These are phyloP conservation scores for Lampris incognitus DNA, from an alignment of 2,113 vertebrate species.

Conservation along the genomic window DNA sequence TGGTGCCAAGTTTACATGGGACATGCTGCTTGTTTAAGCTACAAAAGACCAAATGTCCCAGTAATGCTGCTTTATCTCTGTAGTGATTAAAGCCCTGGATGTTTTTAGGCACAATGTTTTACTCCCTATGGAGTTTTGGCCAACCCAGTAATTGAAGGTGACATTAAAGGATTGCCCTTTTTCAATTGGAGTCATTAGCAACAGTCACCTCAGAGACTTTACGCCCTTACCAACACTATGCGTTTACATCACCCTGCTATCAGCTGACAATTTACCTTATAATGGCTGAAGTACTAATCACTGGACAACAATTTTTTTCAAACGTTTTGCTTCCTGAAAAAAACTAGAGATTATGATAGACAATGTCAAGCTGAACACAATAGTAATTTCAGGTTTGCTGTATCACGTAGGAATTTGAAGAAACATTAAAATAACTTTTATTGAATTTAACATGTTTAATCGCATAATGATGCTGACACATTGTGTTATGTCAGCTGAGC, in stretches of 20 bases:
- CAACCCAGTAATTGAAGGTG: constrained; percentile 68
- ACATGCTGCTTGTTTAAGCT: constrained; percentile 23
- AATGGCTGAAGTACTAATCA: too few species aligned
- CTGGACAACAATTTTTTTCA: too few species aligned
- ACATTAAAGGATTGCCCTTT: constrained; percentile 65
- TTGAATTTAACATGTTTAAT: too few species aligned
- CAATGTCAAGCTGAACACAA: too few species aligned
- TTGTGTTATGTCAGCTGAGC: too few species aligned
- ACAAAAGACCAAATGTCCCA: background rate
- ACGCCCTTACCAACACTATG: constrained; percentile 39
- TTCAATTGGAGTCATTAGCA: constrained; percentile 70
- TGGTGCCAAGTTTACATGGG: constrained; percentile 32
- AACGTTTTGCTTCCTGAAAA: too few species aligned
- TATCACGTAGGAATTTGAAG: too few species aligned
- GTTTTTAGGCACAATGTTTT: constrained; percentile 45
- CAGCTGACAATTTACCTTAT: background rate
- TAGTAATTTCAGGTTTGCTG: too few species aligned
- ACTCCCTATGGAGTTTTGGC: constrained; percentile 48
- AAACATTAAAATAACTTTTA: too few species aligned
- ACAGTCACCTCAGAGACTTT: constrained; percentile 47
- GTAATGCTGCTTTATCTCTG: background rate
- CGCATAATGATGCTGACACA: too few species aligned
- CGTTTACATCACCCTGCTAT: constrained; percentile 46
- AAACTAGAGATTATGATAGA: too few species aligned
- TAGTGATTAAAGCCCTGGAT: background rate